These are phyloP conservation scores for Endomychus coccineus DNA, from an alignment of 2,888 invertebrate genomes.

Conservation along the genomic window DNA sequence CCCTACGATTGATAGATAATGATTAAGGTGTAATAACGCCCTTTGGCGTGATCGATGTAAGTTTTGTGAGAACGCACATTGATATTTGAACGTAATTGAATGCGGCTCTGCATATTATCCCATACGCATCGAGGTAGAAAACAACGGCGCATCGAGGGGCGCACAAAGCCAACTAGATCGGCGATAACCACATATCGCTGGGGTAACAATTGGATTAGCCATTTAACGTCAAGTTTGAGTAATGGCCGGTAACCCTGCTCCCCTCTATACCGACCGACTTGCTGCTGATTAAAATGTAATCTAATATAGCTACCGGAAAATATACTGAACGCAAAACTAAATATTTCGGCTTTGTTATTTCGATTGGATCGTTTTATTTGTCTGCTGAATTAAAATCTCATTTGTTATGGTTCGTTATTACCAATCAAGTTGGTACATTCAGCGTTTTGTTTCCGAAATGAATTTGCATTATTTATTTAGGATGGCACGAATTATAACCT, in stretches of 20 bases:
- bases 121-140: slow-evolving; percentile 12
- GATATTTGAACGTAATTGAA: slow-evolving; percentile 16
- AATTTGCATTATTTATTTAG: no score
- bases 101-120: slow-evolving; percentile 14
- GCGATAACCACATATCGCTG: slow-evolving; percentile 44
- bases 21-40: no score
- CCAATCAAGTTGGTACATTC: slow-evolving; percentile 1
- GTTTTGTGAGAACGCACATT: no score
- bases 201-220: slow-evolving; percentile 46
- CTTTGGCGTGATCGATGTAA: no score
- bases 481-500: no score
- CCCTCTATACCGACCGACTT: slow-evolving; percentile 32
- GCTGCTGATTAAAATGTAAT: slow-evolving; percentile 49
- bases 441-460: not conserved
- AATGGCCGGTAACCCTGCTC: slow-evolving; percentile 43
- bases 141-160: slow-evolving; percentile 25
- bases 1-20: no score
- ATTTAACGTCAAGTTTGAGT: slow-evolving; percentile 47
- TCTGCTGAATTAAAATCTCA: slow-evolving; percentile 35
- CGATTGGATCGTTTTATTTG: slow-evolving; percentile 34
- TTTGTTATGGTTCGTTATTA: slow-evolving; percentile 24
- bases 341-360: slow-evolving; percentile 33
- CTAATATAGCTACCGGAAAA: slow-evolving; percentile 45
- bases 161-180: slow-evolving; percentile 32
- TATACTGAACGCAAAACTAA: slow-evolving; percentile 36